phyloP scores from a whole-genome alignment of 2,888 invertebrate species.

The Leptinotarsa peninsularis region DNA sequence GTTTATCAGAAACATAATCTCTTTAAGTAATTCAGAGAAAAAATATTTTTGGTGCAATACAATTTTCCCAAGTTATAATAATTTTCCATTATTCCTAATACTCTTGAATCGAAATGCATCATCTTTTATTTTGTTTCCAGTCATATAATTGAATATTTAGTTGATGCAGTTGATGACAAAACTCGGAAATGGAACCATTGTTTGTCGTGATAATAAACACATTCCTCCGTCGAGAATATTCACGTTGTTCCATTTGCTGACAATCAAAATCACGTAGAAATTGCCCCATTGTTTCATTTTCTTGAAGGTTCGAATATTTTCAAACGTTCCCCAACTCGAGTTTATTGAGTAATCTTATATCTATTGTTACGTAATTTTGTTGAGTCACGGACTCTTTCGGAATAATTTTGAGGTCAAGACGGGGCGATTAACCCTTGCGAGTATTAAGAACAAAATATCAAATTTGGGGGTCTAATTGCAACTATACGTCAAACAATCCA shows the following conservation, averaged over 20 bases:
- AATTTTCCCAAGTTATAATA: too few species aligned
- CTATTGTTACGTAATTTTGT: background rate
- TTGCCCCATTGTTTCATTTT: conserved; percentile 1
- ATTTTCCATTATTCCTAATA: too few species aligned
- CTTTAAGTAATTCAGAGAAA: too few species aligned
- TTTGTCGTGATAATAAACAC: background rate
- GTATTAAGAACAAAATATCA: too few species aligned
- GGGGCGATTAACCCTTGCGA: too few species aligned
- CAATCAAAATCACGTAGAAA: conserved; percentile 1
- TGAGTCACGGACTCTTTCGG: background rate
- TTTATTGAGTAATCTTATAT: background rate
- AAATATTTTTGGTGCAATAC: too few species aligned
- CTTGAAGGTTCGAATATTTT: background rate
- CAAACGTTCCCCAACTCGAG: background rate
- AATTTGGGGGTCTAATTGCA: too few species aligned
- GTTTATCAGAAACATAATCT: too few species aligned
- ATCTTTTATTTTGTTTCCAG: background rate
- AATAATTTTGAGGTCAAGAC: background rate
- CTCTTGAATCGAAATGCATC: too few species aligned
- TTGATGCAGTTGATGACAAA: background rate
- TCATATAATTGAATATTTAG: background rate
- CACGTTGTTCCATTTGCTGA: background rate
- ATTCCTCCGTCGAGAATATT: background rate
- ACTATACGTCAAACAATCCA: too few species aligned
- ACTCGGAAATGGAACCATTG: background rate